Conservation (phyloP, 1,140 invertebrate species). For the Pseudachorutes palmiensis region DNA sequence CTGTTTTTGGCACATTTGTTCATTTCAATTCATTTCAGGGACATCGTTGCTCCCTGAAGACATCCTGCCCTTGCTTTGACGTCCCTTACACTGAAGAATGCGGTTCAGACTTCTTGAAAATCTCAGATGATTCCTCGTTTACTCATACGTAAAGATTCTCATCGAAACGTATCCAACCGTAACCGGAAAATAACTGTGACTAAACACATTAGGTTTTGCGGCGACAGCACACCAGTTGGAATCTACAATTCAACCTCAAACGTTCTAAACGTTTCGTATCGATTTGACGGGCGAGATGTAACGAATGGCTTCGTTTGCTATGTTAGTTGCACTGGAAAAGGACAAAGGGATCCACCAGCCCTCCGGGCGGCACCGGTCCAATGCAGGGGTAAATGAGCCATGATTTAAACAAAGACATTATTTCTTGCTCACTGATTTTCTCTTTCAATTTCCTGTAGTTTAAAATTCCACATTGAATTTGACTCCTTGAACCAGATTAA, state of each 20-base stretch:
- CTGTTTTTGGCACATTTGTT: not conserved
- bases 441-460: not conserved
- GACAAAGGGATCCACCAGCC: conserved; percentile 1
- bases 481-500: not conserved
- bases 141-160: not conserved
- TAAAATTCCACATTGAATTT: not conserved
- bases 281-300: not conserved
- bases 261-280: not conserved
- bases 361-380: not conserved
- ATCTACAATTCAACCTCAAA: conserved; percentile 4
- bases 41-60: not conserved
- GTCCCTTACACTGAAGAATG: not conserved
- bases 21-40: conserved; percentile 1
- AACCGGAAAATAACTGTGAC: too few relatives aligned
- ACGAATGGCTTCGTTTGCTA: conserved; percentile 7
- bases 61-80: conserved; percentile 10
- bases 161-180: not conserved
- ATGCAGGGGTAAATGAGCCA: not conserved
- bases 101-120: not conserved
- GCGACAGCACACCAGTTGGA: not conserved
- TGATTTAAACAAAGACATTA: not conserved
- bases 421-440: not conserved
- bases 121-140: not conserved
- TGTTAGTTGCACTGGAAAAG: not conserved
- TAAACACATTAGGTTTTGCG: too few relatives aligned